phyloP scores from a whole-genome alignment of 2,113 vertebrate genomes.

The Puma concolor region DNA sequence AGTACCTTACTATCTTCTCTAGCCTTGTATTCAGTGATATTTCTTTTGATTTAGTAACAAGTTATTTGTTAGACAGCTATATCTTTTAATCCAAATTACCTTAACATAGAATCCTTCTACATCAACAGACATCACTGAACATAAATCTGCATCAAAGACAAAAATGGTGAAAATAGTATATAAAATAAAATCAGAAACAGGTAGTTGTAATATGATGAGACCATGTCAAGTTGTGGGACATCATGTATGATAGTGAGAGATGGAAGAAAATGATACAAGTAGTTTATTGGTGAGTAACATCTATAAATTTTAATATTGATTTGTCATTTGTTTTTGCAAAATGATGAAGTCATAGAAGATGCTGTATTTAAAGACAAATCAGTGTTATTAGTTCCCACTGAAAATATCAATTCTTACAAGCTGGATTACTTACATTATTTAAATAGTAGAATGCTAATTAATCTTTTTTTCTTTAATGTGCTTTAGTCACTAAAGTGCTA shows the following conservation, averaged over 20 bases:
- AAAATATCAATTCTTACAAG: not conserved
- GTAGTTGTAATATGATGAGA: not conserved
- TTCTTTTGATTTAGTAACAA: not conserved
- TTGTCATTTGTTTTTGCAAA: not conserved
- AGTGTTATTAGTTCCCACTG: not conserved
- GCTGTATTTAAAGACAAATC: not conserved
- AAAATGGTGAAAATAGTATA: not conserved
- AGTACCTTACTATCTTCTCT: not conserved
- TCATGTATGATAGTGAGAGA: not conserved
- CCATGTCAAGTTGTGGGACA: not conserved
- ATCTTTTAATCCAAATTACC: not conserved
- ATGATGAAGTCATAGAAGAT: not conserved
- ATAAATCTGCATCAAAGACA: not conserved
- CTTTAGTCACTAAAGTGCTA: not conserved
- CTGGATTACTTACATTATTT: not conserved
- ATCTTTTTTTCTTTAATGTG: not conserved
- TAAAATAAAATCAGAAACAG: not conserved
- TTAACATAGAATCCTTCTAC: not conserved
- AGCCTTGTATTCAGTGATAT: not conserved
- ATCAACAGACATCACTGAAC: not conserved
- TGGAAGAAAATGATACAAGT: not conserved
- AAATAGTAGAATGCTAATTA: not conserved
- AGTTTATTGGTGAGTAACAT: not conserved
- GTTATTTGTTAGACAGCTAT: not conserved
- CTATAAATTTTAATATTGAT: not conserved